Evolutionary conservation across 2,888 invertebrate genomes (phyloP), one percentile per base, ranked within the genome.

Genomic region (Rhorus exstirpatorius): DNA sequence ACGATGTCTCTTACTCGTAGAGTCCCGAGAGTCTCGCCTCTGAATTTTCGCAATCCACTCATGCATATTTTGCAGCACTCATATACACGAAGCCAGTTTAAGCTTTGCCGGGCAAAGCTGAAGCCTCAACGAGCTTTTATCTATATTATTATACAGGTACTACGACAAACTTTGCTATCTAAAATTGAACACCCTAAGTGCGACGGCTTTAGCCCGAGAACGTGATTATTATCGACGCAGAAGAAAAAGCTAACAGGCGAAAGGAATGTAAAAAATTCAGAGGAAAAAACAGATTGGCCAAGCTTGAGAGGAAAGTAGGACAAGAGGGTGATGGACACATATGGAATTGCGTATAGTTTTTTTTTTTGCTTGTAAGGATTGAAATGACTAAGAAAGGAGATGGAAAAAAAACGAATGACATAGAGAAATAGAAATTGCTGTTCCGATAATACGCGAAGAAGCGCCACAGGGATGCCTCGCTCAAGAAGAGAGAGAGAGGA

Each of bases 391-490:
- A 14, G 35, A 24, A 65, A 51, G 49, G 24, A 19, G 10, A 51
- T 12, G 44, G 31, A 51, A 31, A 19, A 17, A 21, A 17, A 35
- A 17, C 31, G 31, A 53, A 21, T 3, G 46, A 75, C 65, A 55
- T 14, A 26, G 67, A 74, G 55, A 68, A 77, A 78, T 74, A 78
- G 78, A 74, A 81, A 81, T 78, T 81, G 81, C 81, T 67, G 41
- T 63, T 78, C 78, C 78, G 78, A 74, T 78, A 74, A 76, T 81
- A 81, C 78, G 81, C 78, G 78, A 79, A 53, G 49, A 58, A 81
- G 76, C 63, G 51, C 75, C 79, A 55, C 58, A 67, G 81, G 72
- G 80, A 74, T 63, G 46, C 38, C n/a, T 68, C 77, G 53, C 49
- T 65, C 60, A 61, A 10, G 49, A 31, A 68, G 38, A 68, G 7